Evolutionary conservation across 2,797 vertebrate genomes (phyloP).

Genomic region (Pseudochaenichthys georgianus): DNA sequence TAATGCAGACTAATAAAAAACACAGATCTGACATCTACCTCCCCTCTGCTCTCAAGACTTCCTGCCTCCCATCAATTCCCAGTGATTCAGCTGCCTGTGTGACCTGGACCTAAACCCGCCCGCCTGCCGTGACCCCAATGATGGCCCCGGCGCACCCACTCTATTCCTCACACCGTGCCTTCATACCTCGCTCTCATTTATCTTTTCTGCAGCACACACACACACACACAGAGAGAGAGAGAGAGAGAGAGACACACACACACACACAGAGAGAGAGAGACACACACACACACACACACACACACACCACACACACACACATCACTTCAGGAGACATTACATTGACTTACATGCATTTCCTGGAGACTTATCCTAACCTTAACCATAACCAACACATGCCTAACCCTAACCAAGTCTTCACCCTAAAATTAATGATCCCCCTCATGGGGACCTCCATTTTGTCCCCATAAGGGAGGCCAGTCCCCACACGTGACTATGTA

Average conservation of each 20-base stretch:
- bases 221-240: too few relatives aligned
- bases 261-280: too few relatives aligned
- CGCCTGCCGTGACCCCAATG: slow-evolving; percentile 40
- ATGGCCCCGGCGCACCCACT: not conserved
- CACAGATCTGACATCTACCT: slow-evolving; percentile 31
- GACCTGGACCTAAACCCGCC: slow-evolving; percentile 37
- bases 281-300: not conserved
- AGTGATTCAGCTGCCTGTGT: slow-evolving; percentile 38
- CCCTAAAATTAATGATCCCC: too few relatives aligned
- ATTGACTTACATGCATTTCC: too few relatives aligned
- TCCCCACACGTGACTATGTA: too few relatives aligned
- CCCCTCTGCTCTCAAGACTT: slow-evolving; percentile 34
- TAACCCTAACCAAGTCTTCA: too few relatives aligned
- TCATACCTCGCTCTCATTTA: slow-evolving; percentile 44
- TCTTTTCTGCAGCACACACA: slow-evolving; percentile 26
- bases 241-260: not conserved
- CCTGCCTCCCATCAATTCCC: slow-evolving; percentile 52
- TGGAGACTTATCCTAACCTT: too few relatives aligned
- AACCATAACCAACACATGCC: too few relatives aligned
- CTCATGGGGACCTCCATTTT: too few relatives aligned
- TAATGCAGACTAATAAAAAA: slow-evolving; percentile 9
- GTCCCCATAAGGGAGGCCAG: too few relatives aligned
- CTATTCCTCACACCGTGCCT: slow-evolving; percentile 37
- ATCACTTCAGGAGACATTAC: too few relatives aligned
- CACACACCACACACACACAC: too few relatives aligned